phyloP scores from a whole-genome alignment of 2,113 vertebrate genomes.

The human (Homo sapiens) region GRCh38 chr2:39230501-39231000 shows the following conservation, averaged over 20 bases:
- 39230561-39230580: background rate
- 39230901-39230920: background rate
- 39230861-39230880: conserved; percentile 4
- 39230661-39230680: background rate
- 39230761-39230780: background rate
- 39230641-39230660: background rate
- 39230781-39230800: background rate
- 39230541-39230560: background rate
- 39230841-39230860: background rate
- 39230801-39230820: background rate
- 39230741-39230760: background rate
- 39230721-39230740: background rate
- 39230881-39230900: background rate
- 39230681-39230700: background rate
- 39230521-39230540: background rate
- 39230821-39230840: background rate
- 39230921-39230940: background rate
- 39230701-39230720: background rate
- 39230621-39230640: conserved; percentile 41
- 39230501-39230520: background rate
- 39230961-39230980: too few relatives aligned
- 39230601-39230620: background rate
- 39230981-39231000: too few relatives aligned
- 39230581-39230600: background rate
- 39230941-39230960: too few relatives aligned